Conservation (phyloP, 2,113 vertebrate species). For the Grammomys surdaster region DNA sequence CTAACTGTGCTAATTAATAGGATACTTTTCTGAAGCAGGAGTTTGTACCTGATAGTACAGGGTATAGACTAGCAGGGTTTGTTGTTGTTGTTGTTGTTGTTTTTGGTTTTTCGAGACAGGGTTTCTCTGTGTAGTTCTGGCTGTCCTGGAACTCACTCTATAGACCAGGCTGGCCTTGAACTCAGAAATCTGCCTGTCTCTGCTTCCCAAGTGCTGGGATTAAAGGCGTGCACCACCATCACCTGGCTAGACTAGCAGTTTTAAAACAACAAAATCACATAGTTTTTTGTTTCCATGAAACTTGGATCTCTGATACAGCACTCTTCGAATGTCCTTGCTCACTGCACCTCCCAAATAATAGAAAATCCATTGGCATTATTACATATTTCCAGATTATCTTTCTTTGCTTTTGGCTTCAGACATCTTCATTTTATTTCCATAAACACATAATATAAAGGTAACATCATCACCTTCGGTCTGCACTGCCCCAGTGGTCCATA, state of each 20-base stretch:
- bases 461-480: not conserved
- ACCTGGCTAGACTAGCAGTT: not conserved
- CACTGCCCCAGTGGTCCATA: not conserved
- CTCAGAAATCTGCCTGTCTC: no score
- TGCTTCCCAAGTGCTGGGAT: no score
- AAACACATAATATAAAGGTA: not conserved
- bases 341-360: not conserved
- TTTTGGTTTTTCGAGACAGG: no score
- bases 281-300: not conserved
- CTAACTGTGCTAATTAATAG: constrained; percentile 38
- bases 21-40: constrained; percentile 57
- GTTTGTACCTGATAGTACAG: not conserved
- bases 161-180: no score
- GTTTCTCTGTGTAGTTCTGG: no score
- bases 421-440: not conserved
- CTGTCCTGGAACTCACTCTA: no score
- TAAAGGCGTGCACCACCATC: no score
- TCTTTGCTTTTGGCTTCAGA: not conserved
- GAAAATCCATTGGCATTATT: not conserved
- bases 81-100: no score
- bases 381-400: not conserved
- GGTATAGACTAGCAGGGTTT: no score
- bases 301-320: not conserved
- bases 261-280: not conserved
- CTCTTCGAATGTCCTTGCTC: not conserved